Base-by-base conservation (phyloP, 2,888 invertebrate species). In the Stomorhina lunata region DNA sequence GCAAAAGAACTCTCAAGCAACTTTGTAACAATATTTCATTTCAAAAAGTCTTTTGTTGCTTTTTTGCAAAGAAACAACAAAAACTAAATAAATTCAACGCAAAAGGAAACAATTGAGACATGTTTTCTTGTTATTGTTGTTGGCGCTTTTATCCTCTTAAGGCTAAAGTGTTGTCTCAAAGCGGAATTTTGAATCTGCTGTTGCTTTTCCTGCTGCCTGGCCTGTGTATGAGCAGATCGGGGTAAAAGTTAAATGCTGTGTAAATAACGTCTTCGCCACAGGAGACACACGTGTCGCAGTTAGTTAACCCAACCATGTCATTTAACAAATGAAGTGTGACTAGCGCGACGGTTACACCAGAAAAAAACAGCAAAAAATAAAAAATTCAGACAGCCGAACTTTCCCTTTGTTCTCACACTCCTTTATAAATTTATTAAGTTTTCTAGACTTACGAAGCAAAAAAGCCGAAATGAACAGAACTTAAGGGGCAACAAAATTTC, bases 311-410 rank as follows among this genome's bases (percentile, higher is more conserved):
- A 80, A 59, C 66, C 79, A 80, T 80, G 79, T 80, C 79, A 80
- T 73, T 77, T 80, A 80, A 66, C 79, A 80, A 80, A 80, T 80
- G 72, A 80, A 80, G 79, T 80, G 79, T 80, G 79, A 80, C 79
- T 66, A 66, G 59, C 79, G 66, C 66, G 61, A 43, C 32, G 72
- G 50, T 80, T 65, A 72, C 48, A 40, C 15, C 27, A 53, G 29
- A 27, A 59, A 45, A 43, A 43, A 40, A 29, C 29, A 57, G 29
- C 25, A 37, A 66, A 55, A 37, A 10, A 29, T 20, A 34, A 48
- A 59, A 40, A 55, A 55, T 17, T 57, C n/a, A n/a, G n/a, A n/a
- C n/a, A n/a, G n/a, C n/a, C n/a, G 34, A 45, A 75, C 75, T 75
- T 75, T 75, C 65, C 68, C 63, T 69, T 78, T 45, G 20, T 69